Conservation (phyloP, 2,797 vertebrate genomes). For the Peromyscus eremicus region DNA sequence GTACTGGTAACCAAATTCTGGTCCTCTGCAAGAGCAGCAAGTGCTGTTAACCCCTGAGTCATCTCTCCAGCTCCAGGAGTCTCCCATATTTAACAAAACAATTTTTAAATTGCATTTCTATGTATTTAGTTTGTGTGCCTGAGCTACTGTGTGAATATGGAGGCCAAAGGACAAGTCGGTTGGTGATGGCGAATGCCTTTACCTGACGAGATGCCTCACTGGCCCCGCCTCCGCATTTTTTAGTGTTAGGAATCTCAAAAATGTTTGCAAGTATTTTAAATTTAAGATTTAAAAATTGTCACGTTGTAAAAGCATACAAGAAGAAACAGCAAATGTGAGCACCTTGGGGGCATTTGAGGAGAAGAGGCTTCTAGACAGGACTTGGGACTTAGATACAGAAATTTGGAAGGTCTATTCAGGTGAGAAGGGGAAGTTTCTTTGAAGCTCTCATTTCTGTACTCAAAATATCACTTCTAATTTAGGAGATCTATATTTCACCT, state of each 20-base stretch:
- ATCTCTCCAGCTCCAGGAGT: not conserved
- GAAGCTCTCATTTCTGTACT: constrained; percentile 13
- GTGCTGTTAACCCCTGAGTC: not conserved
- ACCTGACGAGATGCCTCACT: too few relatives aligned
- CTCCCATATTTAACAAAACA: not conserved
- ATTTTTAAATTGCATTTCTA: not conserved
- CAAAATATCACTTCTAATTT: constrained; percentile 49
- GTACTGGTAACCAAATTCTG: not conserved
- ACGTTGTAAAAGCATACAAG: not conserved
- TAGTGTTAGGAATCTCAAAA: not conserved
- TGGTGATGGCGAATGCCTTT: not conserved
- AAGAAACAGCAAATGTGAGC: not conserved
- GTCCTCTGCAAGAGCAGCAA: not conserved
- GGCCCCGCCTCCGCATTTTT: not conserved
- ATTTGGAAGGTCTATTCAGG: constrained; percentile 35
- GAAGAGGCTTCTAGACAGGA: not conserved
- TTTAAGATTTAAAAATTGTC: constrained; percentile 3
- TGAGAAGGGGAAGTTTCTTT: constrained; percentile 50
- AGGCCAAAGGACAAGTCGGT: not conserved
- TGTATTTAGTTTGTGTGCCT: not conserved
- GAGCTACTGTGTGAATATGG: not conserved
- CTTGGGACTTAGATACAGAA: not conserved
- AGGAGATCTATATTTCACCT: constrained; percentile 66
- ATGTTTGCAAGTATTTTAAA: not conserved
- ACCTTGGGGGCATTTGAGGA: not conserved